Percentiles rank a stretch among this genome's conserved stretches.
These are phyloP conservation scores for Himalopsyche anomala DNA, from an alignment of 2,888 invertebrate species.

Conservation along the genomic window DNA sequence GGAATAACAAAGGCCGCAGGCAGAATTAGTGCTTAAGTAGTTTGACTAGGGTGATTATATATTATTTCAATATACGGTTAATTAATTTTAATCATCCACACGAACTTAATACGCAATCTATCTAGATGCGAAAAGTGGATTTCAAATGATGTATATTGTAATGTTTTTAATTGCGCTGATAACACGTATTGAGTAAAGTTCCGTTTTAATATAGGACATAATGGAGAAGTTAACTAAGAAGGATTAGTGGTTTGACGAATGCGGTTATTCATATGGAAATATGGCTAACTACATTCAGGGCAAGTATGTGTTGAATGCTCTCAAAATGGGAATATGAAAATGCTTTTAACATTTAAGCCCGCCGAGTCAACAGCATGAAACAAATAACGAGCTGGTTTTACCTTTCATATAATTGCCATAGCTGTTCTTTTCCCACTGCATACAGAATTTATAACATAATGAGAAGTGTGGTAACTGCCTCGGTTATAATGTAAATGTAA, in stretches of 20 bases:
- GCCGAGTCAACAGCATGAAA: not conserved
- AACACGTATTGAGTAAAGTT: conserved; percentile 29
- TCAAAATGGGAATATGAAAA: not conserved
- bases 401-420: conserved; percentile 14
- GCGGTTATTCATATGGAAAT: not conserved
- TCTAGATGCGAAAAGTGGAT: not conserved
- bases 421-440: not conserved
- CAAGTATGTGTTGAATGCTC: conserved; percentile 1
- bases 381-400: not conserved
- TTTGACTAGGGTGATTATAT: too few species aligned
- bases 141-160: not conserved
- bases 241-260: conserved; percentile 38
- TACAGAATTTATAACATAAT: too few species aligned
- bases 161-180: conserved; percentile 17
- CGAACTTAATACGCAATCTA: not conserved
- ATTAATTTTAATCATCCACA: conserved; percentile 29
- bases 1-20: too few species aligned
- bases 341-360: not conserved
- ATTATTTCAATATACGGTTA: not conserved
- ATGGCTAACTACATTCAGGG: conserved; percentile 1
- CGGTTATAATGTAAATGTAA: too few species aligned
- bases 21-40: too few species aligned
- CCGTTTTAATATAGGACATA: conserved; percentile 8
- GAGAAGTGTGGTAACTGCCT: too few species aligned
- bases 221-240: conserved; percentile 6